A percentile compares a stretch with the other conserved stretches of the same genome.
Conservation (phyloP, 2,797 vertebrate species). For the Xenentodon cancila region DNA sequence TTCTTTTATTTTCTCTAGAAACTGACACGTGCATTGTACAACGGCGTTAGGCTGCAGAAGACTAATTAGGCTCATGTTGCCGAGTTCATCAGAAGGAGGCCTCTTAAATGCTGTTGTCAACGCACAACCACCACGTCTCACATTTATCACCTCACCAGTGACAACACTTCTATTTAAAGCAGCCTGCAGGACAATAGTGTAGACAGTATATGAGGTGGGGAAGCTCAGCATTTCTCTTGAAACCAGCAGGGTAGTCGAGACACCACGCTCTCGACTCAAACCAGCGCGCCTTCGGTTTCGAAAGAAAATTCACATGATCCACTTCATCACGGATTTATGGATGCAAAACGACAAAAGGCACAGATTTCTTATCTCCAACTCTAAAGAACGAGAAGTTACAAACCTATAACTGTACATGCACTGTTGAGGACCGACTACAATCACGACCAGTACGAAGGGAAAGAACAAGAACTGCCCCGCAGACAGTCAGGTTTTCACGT, state of each 20-base stretch:
- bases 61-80: no score
- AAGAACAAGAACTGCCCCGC: background rate
- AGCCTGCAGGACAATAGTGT: no score
- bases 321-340: no score
- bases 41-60: conserved; percentile 12
- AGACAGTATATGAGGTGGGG: no score
- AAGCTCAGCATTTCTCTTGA: no score
- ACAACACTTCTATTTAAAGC: background rate
- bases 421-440: background rate
- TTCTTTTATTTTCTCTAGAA: conserved; percentile 1
- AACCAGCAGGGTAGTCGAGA: no score
- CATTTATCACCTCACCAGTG: conserved; percentile 19
- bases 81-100: no score
- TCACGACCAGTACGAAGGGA: background rate
- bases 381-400: background rate
- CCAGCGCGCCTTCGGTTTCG: no score
- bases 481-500: no score
- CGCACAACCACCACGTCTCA: background rate
- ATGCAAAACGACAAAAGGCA: background rate
- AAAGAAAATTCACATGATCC: background rate
- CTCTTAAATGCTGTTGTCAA: no score
- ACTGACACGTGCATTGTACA: conserved; percentile 31
- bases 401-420: conserved; percentile 1
- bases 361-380: no score
- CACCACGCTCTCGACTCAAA: no score